These are phyloP conservation scores for Tadarida brasiliensis DNA, from an alignment of 2,797 vertebrate species.

Conservation along the genomic window DNA sequence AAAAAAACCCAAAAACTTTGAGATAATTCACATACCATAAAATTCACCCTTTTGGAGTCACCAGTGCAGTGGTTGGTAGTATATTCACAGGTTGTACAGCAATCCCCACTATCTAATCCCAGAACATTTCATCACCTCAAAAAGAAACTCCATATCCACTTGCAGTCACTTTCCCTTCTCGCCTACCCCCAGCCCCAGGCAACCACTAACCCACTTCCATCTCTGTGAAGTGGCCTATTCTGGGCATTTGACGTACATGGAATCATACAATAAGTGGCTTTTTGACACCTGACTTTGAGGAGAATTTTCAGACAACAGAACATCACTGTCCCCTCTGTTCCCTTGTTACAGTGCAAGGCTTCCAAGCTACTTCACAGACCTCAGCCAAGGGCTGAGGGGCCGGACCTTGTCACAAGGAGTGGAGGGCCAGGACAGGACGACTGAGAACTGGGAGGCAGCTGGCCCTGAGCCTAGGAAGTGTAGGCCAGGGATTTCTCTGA, in stretches of 20 bases:
- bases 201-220: neutral
- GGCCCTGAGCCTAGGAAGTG: neutral
- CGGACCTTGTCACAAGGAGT: neutral
- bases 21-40: neutral
- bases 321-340: neutral
- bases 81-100: neutral
- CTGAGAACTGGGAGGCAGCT: neutral
- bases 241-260: neutral
- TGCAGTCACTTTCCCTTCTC: neutral
- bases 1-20: neutral
- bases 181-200: too few species aligned
- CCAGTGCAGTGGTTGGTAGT: neutral
- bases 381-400: neutral
- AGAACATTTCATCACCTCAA: neutral
- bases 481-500: neutral
- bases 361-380: neutral
- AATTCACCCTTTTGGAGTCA: neutral
- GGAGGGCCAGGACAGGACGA: neutral
- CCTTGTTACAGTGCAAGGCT: neutral
- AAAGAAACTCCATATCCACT: neutral
- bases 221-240: neutral
- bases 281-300: neutral
- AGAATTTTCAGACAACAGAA: constrained; percentile 30
- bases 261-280: neutral
- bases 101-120: neutral